These are phyloP conservation scores for Hormaphis cornu DNA, from an alignment of 1,140 invertebrate genomes.

Conservation along the genomic window DNA sequence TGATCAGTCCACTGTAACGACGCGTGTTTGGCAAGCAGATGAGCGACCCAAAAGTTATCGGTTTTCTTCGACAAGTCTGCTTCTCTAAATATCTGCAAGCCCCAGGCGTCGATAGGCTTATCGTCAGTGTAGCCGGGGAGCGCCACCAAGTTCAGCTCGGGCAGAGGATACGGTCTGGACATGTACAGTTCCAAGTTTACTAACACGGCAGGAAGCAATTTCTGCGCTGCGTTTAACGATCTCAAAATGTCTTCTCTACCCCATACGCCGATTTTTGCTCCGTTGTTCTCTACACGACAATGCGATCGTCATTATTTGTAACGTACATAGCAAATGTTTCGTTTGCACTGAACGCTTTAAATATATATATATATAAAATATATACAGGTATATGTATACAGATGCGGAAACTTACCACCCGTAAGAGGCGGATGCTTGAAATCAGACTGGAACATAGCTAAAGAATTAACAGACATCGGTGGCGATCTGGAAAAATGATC, in stretches of 20 bases:
- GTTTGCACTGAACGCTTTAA: no score
- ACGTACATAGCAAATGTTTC: no score
- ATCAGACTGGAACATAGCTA: conserved; percentile 73
- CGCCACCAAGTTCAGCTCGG: conserved; percentile 70
- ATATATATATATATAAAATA: no score
- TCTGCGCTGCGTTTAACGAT: conserved; percentile 52
- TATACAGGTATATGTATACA: no score
- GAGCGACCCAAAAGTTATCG: conserved; percentile 38
- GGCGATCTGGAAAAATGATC: conserved; percentile 63
- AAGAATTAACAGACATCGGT: conserved; percentile 72
- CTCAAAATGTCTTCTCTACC: conserved; percentile 58
- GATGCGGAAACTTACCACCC: background rate
- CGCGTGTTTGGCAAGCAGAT: conserved; percentile 43
- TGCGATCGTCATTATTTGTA: no score
- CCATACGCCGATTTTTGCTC: conserved; percentile 54
- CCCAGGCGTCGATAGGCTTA: conserved; percentile 61
- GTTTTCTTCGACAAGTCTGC: conserved; percentile 41
- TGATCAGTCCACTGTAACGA: conserved; percentile 58
- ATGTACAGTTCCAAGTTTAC: conserved; percentile 61
- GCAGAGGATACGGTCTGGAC: conserved; percentile 56
- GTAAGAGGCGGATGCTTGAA: conserved; percentile 42
- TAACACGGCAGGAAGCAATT: conserved; percentile 54
- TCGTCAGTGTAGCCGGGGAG: conserved; percentile 64
- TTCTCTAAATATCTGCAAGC: conserved; percentile 66
- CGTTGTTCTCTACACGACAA: conserved; percentile 33